Base-by-base conservation (phyloP, 2,113 vertebrate genomes). In the Rutilus rutilus region DNA sequence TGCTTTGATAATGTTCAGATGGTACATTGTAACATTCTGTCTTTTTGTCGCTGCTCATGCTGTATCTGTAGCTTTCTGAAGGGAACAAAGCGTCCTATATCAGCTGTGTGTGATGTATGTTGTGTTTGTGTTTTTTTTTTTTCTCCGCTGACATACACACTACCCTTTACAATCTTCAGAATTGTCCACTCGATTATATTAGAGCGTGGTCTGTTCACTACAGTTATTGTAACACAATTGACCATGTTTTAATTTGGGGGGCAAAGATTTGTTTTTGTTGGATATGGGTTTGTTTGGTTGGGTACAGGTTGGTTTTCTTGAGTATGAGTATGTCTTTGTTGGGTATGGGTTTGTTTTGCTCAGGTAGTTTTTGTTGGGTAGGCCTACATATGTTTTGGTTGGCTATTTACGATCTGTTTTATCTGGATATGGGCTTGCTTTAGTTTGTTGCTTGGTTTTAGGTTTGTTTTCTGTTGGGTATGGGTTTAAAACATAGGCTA, bases 61-160 rank as follows among this genome's bases (percentile, higher is more conserved):
- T 3, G 52, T 27, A 47, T 42, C 11, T 39, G 45, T 47, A 74
- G 69, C 77, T 25, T 17, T 50, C 59, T 52, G 15, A 33, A 15
- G 5, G 83, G 83, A 87, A 87, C 87, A 87, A 88, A 87, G 83
- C 80, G n/a, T 78, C 67, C 33, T 60, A 59, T 17, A 17, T 81
- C 33, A 73, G 60, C 52, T 52, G 78, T 52, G 42, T 80, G 74
- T 33, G 39, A 30, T 21, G 36, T 60, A 60, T 82, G 78, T 84
- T 78, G 79, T 78, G 79, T 62, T 45, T 83, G 73, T 90, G 88
- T 59, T 65, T 21, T 23, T 33, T 59, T 64, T n/a, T 33, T 33
- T 17, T 4, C 12, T 12, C 7, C 15, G 57, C 71, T 67, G 78
- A 52, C 73, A 77, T 50, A n/a, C 19, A 65, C 54, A 33, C 54